These are phyloP conservation scores for Bombyx mandarina DNA, from an alignment of 1,140 invertebrate genomes.

Conservation along the genomic window DNA sequence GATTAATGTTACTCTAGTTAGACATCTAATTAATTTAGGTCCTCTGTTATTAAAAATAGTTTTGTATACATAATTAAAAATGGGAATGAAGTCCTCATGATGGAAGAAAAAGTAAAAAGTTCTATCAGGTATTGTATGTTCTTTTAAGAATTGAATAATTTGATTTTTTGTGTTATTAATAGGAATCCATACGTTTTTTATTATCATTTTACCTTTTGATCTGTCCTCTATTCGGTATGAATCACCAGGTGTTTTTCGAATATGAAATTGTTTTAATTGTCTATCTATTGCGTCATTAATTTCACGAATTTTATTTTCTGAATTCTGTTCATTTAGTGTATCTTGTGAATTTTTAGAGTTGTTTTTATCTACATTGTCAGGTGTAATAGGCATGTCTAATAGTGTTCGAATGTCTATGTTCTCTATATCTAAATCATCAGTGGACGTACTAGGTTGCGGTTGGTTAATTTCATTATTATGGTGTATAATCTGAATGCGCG, in stretches of 20 bases:
- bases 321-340: neutral
- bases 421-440: neutral
- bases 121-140: neutral
- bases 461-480: constrained; percentile 1
- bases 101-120: no score
- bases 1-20: constrained; percentile 24
- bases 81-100: no score
- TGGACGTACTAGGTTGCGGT: constrained; percentile 7
- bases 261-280: constrained; percentile 19
- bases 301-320: neutral
- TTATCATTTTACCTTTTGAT: constrained; percentile 22
- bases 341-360: neutral
- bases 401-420: constrained; percentile 5
- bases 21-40: constrained; percentile 15
- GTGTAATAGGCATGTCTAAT: constrained; percentile 7
- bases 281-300: constrained; percentile 14
- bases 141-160: neutral
- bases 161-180: no score
- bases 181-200: constrained; percentile 18
- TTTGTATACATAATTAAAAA: constrained; percentile 7
- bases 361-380: constrained; percentile 3
- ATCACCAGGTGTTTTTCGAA: constrained; percentile 3
- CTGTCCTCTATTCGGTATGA: constrained; percentile 18
- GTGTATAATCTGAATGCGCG: neutral
- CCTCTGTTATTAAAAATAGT: constrained; percentile 17